These are phyloP conservation scores for Spodoptera littoralis DNA, from an alignment of 2,888 invertebrate genomes.

Conservation along the genomic window DNA sequence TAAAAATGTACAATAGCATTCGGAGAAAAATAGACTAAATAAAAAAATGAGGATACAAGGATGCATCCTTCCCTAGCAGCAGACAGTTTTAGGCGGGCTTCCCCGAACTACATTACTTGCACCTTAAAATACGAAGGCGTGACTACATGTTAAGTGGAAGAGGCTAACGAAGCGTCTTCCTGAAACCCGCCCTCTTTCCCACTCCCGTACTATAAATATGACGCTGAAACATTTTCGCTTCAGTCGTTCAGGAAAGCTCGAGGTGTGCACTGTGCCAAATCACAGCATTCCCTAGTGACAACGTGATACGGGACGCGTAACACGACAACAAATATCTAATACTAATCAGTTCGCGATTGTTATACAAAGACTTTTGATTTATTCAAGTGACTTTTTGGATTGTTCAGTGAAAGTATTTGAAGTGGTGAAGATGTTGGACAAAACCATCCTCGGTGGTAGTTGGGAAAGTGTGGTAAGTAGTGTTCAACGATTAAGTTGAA, in stretches of 20 bases:
- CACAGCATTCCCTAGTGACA: slow-evolving; percentile 71
- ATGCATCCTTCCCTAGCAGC: slow-evolving; percentile 54
- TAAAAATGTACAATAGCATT: slow-evolving; percentile 40
- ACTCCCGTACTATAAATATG: slow-evolving; percentile 82
- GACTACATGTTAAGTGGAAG: slow-evolving; percentile 83
- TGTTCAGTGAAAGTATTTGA: slow-evolving; percentile 58
- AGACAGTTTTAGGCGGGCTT: slow-evolving; percentile 79
- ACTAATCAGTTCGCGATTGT: slow-evolving; percentile 58
- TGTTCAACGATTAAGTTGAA: slow-evolving; percentile 21
- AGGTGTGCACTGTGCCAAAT: slow-evolving; percentile 81
- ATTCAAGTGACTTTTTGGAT: slow-evolving; percentile 64
- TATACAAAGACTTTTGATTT: slow-evolving; percentile 44
- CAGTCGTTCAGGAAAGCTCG: slow-evolving; percentile 85
- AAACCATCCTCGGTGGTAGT: slow-evolving; percentile 82
- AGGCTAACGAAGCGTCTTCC: slow-evolving; percentile 75
- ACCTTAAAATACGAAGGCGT: slow-evolving; percentile 76
- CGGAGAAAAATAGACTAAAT: slow-evolving; percentile 36
- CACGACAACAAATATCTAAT: slow-evolving; percentile 58
- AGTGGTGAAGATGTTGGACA: slow-evolving; percentile 82
- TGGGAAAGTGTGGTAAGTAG: slow-evolving; percentile 87
- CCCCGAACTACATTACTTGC: slow-evolving; percentile 81
- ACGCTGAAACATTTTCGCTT: slow-evolving; percentile 77
- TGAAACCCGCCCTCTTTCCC: slow-evolving; percentile 79
- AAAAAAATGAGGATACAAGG: slow-evolving; percentile 61
- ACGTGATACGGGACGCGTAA: slow-evolving; percentile 77